A percentile compares a stretch with the other conserved stretches of the same genome.
Evolutionary conservation across 1,140 invertebrate species (phyloP).

Genomic region (Anastrepha ludens): DNA sequence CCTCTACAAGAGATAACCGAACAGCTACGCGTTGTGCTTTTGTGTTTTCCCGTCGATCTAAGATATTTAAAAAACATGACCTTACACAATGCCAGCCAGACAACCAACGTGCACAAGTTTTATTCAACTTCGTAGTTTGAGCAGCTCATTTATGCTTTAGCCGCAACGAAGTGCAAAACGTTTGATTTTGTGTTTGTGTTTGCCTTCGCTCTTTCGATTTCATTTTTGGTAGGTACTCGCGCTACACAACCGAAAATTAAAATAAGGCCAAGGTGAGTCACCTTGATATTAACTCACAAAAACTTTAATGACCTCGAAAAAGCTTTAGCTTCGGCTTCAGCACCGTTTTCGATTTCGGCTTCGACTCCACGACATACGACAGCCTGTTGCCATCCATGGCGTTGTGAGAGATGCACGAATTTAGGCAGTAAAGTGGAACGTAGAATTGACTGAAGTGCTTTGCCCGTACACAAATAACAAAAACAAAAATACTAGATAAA

Average conservation of each 20-base stretch:
- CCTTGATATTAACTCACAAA: conserved; percentile 73
- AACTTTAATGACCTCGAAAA: conserved; percentile 61
- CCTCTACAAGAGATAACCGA: background rate
- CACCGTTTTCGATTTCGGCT: conserved; percentile 40
- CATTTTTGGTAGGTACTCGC: conserved; percentile 35
- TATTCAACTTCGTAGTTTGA: conserved; percentile 58
- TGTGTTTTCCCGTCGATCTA: background rate
- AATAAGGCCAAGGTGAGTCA: conserved; percentile 74
- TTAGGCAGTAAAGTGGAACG: background rate
- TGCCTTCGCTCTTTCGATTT: conserved; percentile 50
- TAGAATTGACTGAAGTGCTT: background rate
- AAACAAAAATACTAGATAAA: background rate
- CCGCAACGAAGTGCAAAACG: conserved; percentile 42
- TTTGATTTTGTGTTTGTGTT: conserved; percentile 48
- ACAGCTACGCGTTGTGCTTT: background rate
- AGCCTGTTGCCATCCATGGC: background rate
- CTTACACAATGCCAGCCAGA: conserved; percentile 73
- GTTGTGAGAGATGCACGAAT: background rate
- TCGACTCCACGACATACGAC: background rate
- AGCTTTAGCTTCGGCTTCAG: conserved; percentile 52
- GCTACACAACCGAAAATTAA: conserved; percentile 62
- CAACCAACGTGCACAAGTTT: conserved; percentile 55
- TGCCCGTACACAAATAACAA: background rate
- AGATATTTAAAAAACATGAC: conserved; percentile 60
- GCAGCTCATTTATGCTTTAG: conserved; percentile 39